Percentiles rank a stretch among this genome's conserved stretches.
These are phyloP conservation scores for Mungos mungo DNA, from an alignment of 2,113 vertebrate genomes.

Conservation along the genomic window DNA sequence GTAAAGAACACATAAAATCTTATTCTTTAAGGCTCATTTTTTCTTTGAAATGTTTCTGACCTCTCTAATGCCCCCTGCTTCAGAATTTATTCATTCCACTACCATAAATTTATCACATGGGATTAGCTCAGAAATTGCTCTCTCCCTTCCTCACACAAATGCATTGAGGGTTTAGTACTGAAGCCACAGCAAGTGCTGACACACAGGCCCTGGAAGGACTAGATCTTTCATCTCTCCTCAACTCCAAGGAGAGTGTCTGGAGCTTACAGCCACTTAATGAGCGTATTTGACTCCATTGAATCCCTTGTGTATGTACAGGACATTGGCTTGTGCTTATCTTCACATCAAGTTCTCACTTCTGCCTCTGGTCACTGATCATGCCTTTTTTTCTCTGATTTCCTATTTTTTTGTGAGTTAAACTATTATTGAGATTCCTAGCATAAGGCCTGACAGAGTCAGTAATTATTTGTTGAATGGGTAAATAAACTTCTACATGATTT, in stretches of 20 bases:
- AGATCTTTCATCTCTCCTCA: background rate
- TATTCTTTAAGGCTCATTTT: conserved; percentile 35
- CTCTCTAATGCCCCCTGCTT: background rate
- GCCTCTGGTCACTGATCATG: background rate
- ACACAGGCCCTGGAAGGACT: background rate
- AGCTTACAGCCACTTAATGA: background rate
- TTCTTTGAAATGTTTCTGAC: conserved; percentile 28
- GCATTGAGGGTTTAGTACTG: background rate
- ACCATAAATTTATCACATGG: background rate
- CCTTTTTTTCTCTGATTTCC: background rate
- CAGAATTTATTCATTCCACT: background rate
- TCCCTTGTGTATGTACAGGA: background rate
- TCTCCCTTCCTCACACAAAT: background rate
- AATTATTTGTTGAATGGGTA: background rate
- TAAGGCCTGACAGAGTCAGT: background rate
- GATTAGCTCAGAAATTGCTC: background rate
- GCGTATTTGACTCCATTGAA: background rate
- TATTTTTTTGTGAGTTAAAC: background rate
- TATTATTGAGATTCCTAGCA: background rate
- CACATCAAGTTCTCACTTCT: background rate
- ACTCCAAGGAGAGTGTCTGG: background rate
- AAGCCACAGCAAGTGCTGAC: background rate
- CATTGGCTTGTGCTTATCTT: background rate
- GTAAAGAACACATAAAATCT: conserved; percentile 38
- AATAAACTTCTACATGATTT: background rate